These are phyloP conservation scores for Papilio gigon DNA, from an alignment of 2,888 invertebrate genomes.

Conservation along the genomic window DNA sequence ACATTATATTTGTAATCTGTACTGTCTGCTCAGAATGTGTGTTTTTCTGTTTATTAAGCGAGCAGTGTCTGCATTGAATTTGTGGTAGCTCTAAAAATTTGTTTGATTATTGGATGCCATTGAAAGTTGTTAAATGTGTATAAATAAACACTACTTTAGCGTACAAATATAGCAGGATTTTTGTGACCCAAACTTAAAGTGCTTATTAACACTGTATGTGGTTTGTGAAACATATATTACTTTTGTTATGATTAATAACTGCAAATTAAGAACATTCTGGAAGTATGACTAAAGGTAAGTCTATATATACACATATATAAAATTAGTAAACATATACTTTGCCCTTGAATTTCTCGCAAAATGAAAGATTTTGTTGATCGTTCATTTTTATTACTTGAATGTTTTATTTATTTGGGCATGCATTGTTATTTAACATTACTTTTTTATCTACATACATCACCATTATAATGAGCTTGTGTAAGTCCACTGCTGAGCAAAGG, in stretches of 20 bases:
- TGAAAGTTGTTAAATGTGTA: slow-evolving; percentile 17
- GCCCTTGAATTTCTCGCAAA: slow-evolving; percentile 8
- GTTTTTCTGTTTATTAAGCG: slow-evolving; percentile 42
- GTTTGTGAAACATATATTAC: background rate
- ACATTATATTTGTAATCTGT: slow-evolving; percentile 43
- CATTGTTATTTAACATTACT: background rate
- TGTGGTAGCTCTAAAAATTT: slow-evolving; percentile 44
- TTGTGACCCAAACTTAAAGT: background rate
- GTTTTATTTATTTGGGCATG: background rate
- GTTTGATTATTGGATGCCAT: slow-evolving; percentile 19
- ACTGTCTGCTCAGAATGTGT: slow-evolving; percentile 35
- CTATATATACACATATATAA: background rate
- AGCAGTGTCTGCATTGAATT: slow-evolving; percentile 42
- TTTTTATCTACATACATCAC: too few relatives aligned
- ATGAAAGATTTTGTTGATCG: slow-evolving; percentile 1
- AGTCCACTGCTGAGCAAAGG: too few relatives aligned
- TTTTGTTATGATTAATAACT: slow-evolving; percentile 1
- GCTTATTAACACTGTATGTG: background rate
- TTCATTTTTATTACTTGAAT: background rate
- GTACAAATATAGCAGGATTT: background rate
- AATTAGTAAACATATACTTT: slow-evolving; percentile 5
- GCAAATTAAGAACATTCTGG: slow-evolving; percentile 14
- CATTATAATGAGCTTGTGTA: too few relatives aligned
- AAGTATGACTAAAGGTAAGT: slow-evolving; percentile 11
- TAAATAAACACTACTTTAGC: background rate